phyloP scores from a whole-genome alignment of 2,888 invertebrate genomes.

The Pachliopta kotzebuea region DNA sequence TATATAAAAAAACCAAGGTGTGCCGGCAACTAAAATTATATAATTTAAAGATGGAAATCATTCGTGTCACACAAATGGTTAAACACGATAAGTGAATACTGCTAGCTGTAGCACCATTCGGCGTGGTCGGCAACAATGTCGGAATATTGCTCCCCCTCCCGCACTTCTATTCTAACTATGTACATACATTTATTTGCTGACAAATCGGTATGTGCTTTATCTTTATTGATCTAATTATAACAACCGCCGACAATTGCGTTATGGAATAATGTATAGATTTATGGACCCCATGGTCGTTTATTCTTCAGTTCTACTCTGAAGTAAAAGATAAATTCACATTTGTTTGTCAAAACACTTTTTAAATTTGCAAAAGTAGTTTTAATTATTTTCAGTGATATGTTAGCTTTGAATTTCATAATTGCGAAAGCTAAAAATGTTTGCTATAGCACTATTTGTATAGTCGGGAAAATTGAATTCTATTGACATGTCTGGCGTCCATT shows the following conservation, averaged over 20 bases:
- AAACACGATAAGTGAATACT: constrained; percentile 24
- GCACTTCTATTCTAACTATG: constrained; percentile 8
- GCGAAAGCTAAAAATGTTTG: constrained; percentile 5
- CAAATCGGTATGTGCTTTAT: constrained; percentile 28
- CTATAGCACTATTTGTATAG: constrained; percentile 6
- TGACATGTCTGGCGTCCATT: constrained; percentile 23
- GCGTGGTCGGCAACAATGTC: neutral
- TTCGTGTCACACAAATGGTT: constrained; percentile 13
- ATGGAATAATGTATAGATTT: constrained; percentile 8
- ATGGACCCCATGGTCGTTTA: neutral
- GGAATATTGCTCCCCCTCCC: constrained; percentile 5
- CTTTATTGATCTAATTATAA: constrained; percentile 29
- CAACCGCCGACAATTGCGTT: constrained; percentile 3
- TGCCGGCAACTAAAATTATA: neutral
- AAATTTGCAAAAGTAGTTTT: neutral
- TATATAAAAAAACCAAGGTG: neutral
- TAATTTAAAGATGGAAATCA: neutral
- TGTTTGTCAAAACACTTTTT: neutral
- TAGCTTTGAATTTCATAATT: neutral
- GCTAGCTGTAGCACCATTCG: constrained; percentile 8
- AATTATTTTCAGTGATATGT: neutral
- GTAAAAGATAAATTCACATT: too few relatives aligned
- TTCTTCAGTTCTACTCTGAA: neutral
- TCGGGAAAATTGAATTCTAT: constrained; percentile 25
- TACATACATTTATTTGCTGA: constrained; percentile 21